These are phyloP conservation scores for Myripristis murdjan DNA, from an alignment of 2,797 vertebrate genomes.

Conservation along the genomic window DNA sequence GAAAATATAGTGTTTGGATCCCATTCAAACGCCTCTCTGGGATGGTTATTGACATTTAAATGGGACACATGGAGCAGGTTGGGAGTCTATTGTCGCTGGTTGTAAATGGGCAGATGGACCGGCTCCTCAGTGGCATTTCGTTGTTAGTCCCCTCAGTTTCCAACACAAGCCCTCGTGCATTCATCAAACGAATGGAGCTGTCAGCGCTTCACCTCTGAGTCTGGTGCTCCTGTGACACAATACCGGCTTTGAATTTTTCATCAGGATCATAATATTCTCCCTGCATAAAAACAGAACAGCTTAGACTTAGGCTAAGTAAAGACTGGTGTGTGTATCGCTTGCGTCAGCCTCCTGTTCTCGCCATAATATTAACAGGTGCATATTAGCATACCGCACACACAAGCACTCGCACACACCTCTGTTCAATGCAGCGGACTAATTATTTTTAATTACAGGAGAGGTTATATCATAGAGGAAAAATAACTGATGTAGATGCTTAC, in stretches of 20 bases:
- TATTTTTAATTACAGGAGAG: conserved; percentile 59
- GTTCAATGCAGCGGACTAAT: conserved; percentile 59
- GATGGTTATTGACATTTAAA: conserved; percentile 58
- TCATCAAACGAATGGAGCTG: conserved; percentile 45
- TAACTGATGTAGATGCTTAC: conserved; percentile 37
- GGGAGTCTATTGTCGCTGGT: conserved; percentile 20
- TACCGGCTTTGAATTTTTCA: conserved; percentile 37
- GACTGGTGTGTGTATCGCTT: neutral
- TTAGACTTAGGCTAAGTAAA: conserved; percentile 6
- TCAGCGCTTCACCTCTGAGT: conserved; percentile 27
- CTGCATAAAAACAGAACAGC: conserved; percentile 18
- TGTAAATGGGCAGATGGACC: conserved; percentile 30
- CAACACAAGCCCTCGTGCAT: conserved; percentile 12
- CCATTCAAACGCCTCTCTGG: conserved; percentile 17
- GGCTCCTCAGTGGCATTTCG: conserved; percentile 11
- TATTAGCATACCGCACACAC: conserved; percentile 52
- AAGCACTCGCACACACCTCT: conserved; percentile 10
- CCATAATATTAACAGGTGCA: conserved; percentile 63
- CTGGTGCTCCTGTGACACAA: conserved; percentile 41
- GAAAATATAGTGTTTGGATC: neutral
- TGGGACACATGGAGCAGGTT: conserved; percentile 7
- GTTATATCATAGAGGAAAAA: conserved; percentile 32
- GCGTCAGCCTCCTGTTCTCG: conserved; percentile 15
- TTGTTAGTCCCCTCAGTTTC: conserved; percentile 21
- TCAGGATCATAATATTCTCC: conserved; percentile 21